Evolutionary conservation across 2,113 vertebrate genomes (phyloP).

Genomic region (Motacilla tschutschensis): DNA sequence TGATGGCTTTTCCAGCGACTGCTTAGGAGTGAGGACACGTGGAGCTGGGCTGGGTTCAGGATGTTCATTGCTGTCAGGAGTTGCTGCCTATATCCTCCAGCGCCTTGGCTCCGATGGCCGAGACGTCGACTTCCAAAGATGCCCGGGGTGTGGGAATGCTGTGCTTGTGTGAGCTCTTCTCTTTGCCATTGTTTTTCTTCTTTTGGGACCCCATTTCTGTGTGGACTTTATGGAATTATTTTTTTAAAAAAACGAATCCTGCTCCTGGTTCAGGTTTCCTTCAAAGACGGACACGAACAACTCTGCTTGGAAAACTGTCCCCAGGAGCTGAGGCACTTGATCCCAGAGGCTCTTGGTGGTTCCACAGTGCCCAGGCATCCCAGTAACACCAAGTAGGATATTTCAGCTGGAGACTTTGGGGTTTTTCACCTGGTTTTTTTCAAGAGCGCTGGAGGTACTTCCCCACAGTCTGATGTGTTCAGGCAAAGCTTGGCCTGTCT

Average conservation of each 20-base stretch:
- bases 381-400: not conserved
- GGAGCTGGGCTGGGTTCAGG: not conserved
- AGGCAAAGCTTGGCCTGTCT: constrained; percentile 27
- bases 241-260: not conserved
- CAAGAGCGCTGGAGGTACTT: not conserved
- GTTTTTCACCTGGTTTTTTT: not conserved
- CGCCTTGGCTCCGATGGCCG: not conserved
- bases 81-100: not conserved
- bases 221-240: not conserved
- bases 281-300: not conserved
- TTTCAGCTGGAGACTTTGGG: constrained; percentile 1
- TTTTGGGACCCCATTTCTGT: not conserved
- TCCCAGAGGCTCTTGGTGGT: not conserved
- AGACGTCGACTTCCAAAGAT: constrained; percentile 49
- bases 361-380: constrained; percentile 4
- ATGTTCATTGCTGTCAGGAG: constrained; percentile 4
- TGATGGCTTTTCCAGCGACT: not conserved
- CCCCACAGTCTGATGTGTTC: not conserved
- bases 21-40: not conserved
- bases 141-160: not conserved
- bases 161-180: not conserved
- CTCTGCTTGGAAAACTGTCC: not conserved
- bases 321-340: fast-evolving
- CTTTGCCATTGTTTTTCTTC: not conserved
- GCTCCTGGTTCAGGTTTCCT: constrained; percentile 3